A percentile compares a stretch with the other conserved stretches of the same genome.
Evolutionary conservation across 1,140 invertebrate genomes (phyloP).

Genomic region (Paramacrobiotus metropolitanus): DNA sequence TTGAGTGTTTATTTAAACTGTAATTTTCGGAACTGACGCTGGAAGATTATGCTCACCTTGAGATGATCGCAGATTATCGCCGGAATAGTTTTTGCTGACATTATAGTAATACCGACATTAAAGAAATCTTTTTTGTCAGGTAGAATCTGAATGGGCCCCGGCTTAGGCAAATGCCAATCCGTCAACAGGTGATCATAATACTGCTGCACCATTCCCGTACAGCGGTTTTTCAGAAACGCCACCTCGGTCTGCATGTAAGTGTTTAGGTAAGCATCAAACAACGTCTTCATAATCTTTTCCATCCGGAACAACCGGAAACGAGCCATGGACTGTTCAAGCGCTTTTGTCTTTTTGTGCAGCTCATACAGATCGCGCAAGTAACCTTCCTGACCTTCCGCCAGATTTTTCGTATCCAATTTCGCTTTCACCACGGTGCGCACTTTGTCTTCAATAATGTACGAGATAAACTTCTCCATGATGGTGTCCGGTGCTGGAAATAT

Average conservation of each 20-base stretch:
- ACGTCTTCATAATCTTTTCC: slow-evolving; percentile 14
- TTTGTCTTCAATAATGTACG: neutral
- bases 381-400: slow-evolving; percentile 50
- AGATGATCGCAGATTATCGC: neutral
- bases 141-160: neutral
- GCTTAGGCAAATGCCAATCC: neutral
- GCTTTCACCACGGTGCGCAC: slow-evolving; percentile 20
- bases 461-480: neutral
- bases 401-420: slow-evolving; percentile 48
- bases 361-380: slow-evolving; percentile 93
- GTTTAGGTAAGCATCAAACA: neutral
- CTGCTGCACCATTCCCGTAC: neutral
- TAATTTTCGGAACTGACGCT: no score
- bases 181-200: neutral
- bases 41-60: neutral
- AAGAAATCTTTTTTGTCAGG: neutral
- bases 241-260: neutral
- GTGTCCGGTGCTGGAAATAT: neutral
- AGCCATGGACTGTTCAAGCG: slow-evolving; percentile 49
- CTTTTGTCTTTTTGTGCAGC: slow-evolving; percentile 70
- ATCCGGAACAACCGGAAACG: slow-evolving; percentile 18
- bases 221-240: neutral
- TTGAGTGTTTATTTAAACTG: no score
- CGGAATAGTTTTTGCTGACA: neutral
- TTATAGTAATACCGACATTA: no score